Evolutionary conservation across 2,113 vertebrate genomes (phyloP).

Genomic region (Pluvianellus socialis): DNA sequence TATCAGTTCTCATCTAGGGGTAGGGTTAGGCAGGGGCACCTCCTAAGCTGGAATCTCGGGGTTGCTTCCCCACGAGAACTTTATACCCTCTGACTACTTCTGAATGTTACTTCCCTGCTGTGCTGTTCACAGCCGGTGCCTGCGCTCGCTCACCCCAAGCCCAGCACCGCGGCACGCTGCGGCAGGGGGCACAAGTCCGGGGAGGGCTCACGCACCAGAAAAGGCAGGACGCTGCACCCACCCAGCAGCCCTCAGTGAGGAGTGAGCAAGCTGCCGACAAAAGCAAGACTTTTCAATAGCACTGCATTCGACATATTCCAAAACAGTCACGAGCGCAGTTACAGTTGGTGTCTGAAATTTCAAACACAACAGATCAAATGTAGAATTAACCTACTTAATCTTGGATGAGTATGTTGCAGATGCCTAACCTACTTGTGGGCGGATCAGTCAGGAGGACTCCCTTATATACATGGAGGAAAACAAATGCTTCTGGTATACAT

Average conservation of each 20-base stretch:
- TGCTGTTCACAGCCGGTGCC: neutral
- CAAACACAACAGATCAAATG: neutral
- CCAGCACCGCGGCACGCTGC: neutral
- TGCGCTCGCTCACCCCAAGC: neutral
- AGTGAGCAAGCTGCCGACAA: neutral
- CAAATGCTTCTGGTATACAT: neutral
- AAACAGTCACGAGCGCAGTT: neutral
- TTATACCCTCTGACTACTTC: neutral
- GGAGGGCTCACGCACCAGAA: neutral
- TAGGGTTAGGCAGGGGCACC: neutral
- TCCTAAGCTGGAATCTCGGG: neutral
- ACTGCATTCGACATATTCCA: neutral
- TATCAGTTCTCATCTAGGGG: neutral
- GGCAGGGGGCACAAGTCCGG: neutral
- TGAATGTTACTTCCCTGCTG: neutral
- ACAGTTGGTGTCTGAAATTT: neutral
- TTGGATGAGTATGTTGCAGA: neutral
- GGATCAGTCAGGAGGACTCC: neutral
- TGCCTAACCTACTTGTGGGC: neutral
- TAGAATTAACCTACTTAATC: neutral
- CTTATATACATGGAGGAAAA: neutral
- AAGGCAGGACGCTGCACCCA: neutral
- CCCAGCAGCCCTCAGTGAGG: neutral
- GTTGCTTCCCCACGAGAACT: neutral
- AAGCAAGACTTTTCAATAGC: neutral